Percentiles rank a stretch among this genome's conserved stretches.
Conservation (phyloP, 1,140 invertebrate genomes). For the Goniozus legneri region DNA sequence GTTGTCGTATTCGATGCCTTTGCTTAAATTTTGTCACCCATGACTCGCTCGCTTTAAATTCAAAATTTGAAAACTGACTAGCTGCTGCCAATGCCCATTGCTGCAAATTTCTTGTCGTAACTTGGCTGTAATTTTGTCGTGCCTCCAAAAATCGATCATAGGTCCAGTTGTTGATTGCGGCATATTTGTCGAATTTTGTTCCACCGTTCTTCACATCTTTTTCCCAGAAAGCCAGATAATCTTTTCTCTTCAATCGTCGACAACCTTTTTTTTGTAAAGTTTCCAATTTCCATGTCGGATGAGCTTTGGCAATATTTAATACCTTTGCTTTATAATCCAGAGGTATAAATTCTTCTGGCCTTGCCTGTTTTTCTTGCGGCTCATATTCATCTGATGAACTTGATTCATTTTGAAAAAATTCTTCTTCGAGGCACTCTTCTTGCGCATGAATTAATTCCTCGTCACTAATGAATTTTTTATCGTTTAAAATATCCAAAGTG, state of each 20-base stretch:
- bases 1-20: slow-evolving; percentile 16
- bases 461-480: not conserved
- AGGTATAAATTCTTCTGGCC: slow-evolving; percentile 8
- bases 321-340: slow-evolving; percentile 17
- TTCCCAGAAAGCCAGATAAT: slow-evolving; percentile 12
- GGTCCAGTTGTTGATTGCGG: slow-evolving; percentile 15
- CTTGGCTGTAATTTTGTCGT: slow-evolving; percentile 14
- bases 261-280: slow-evolving; percentile 14
- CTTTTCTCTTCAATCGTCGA: slow-evolving; percentile 7
- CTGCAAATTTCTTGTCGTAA: slow-evolving; percentile 20
- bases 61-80: slow-evolving; percentile 14
- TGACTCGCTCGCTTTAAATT: slow-evolving; percentile 15
- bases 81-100: slow-evolving; percentile 22
- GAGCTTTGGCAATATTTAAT: slow-evolving; percentile 11
- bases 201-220: slow-evolving; percentile 16
- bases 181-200: slow-evolving; percentile 17
- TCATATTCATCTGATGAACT: slow-evolving; percentile 14
- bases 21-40: slow-evolving; percentile 22
- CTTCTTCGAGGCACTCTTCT: not conserved
- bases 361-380: slow-evolving; percentile 8
- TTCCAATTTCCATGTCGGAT: slow-evolving; percentile 18
- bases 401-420: not conserved
- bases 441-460: slow-evolving; percentile 1
- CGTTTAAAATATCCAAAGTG: not conserved
- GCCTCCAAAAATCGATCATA: slow-evolving; percentile 21